These are phyloP conservation scores for Hesperia comma DNA, from an alignment of 2,888 invertebrate genomes.

Conservation along the genomic window DNA sequence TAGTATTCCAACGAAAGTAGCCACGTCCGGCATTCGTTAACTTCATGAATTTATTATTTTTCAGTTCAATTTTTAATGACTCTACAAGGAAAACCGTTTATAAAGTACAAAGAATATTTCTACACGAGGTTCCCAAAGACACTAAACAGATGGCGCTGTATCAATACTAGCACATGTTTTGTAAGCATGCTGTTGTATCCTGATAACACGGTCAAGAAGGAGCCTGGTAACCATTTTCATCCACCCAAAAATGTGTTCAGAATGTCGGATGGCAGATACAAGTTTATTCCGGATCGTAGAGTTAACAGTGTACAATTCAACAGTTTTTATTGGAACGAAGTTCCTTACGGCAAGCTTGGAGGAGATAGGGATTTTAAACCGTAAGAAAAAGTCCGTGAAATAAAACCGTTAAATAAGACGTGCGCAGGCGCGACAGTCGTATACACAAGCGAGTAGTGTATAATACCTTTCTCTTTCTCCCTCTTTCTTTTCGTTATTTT, in stretches of 20 bases:
- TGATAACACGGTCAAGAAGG: slow-evolving; percentile 53
- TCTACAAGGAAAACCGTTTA: slow-evolving; percentile 1
- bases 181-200: slow-evolving; percentile 52
- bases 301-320: not conserved
- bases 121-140: slow-evolving; percentile 43
- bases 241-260: slow-evolving; percentile 50
- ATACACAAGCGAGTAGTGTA: too few relatives aligned
- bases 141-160: slow-evolving; percentile 60
- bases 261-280: slow-evolving; percentile 51
- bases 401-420: too few relatives aligned
- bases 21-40: not conserved
- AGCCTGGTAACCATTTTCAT: slow-evolving; percentile 56
- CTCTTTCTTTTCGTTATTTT: too few relatives aligned
- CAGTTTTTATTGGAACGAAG: too few relatives aligned
- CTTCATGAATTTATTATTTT: slow-evolving; percentile 10
- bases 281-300: slow-evolving; percentile 32
- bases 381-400: too few relatives aligned
- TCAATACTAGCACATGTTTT: slow-evolving; percentile 60
- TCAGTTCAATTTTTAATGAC: slow-evolving; percentile 20
- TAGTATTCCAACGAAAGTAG: not conserved
- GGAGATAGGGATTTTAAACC: too few relatives aligned
- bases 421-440: too few relatives aligned
- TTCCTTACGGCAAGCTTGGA: too few relatives aligned
- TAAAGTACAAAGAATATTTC: slow-evolving; percentile 39
- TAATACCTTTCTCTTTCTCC: too few relatives aligned